Evolutionary conservation across 1,140 invertebrate species (phyloP).

Genomic region (Drosophila tani): DNA sequence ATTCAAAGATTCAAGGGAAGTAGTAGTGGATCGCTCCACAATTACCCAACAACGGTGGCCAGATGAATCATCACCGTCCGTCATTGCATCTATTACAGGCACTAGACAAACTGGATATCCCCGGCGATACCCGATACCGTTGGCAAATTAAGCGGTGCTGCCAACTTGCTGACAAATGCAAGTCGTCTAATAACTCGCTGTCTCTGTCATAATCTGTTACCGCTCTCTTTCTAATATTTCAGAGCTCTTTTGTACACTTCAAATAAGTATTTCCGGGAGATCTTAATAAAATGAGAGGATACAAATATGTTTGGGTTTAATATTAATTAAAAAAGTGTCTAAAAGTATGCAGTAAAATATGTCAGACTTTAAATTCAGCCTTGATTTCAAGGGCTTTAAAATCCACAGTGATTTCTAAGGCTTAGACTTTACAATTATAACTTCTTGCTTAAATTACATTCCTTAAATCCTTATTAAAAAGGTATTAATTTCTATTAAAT

Average conservation of each 20-base stretch:
- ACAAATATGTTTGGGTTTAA: no score
- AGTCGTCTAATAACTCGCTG: conserved; percentile 55
- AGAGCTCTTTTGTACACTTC: not conserved
- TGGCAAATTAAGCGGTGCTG: conserved; percentile 65
- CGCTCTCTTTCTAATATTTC: not conserved
- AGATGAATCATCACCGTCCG: conserved; percentile 43
- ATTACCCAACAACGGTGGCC: conserved; percentile 33
- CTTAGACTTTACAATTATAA: not conserved
- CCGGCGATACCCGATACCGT: conserved; percentile 35
- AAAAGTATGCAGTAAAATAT: no score
- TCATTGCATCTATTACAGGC: conserved; percentile 39
- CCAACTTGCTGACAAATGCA: conserved; percentile 73
- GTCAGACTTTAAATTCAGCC: no score
- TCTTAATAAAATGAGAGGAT: no score
- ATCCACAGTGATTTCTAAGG: not conserved
- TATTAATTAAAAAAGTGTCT: no score
- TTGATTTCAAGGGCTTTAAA: no score
- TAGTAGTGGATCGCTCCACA: conserved; percentile 12
- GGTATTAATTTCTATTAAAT: not conserved
- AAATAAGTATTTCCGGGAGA: no score
- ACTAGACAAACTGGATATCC: conserved; percentile 41
- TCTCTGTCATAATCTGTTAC: not conserved
- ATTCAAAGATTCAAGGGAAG: conserved; percentile 37
- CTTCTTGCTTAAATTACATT: not conserved
- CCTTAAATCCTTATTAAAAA: not conserved